Conservation (phyloP, 2,888 invertebrate species). For the Coenonympha arcania region DNA sequence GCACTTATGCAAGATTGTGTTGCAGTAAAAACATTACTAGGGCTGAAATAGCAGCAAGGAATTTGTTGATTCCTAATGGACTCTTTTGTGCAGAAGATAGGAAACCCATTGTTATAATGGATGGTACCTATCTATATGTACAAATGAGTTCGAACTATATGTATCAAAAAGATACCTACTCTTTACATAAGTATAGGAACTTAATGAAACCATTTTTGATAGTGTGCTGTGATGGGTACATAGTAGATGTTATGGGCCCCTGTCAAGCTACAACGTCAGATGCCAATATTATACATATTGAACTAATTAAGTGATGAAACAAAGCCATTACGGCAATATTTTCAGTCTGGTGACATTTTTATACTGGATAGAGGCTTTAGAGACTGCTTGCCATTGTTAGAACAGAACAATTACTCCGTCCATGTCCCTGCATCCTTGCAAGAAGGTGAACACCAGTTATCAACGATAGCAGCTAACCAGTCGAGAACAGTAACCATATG, state of each 20-base stretch:
- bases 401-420: constrained; percentile 1
- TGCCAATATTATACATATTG: constrained; percentile 10
- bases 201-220: constrained; percentile 30
- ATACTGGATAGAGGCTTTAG: constrained; percentile 14
- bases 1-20: not conserved
- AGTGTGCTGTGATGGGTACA: constrained; percentile 27
- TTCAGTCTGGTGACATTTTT: constrained; percentile 10
- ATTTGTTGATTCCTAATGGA: not conserved
- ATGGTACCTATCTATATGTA: not conserved
- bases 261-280: constrained; percentile 23
- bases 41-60: not conserved
- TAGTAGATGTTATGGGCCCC: constrained; percentile 26
- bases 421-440: constrained; percentile 3
- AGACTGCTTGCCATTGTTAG: constrained; percentile 9
- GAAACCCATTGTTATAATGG: not conserved
- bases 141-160: not conserved
- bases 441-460: constrained; percentile 8
- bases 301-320: not conserved
- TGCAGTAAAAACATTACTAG: not conserved
- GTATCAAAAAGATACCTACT: constrained; percentile 24
- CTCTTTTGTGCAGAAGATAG: not conserved
- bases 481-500: constrained; percentile 24
- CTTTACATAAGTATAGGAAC: constrained; percentile 19
- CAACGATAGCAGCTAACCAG: constrained; percentile 15
- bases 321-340: constrained; percentile 18